Evolutionary conservation across 2,113 vertebrate genomes (phyloP), one percentile per base, ranked within the genome.

Genomic region (Carlito syrichta): DNA sequence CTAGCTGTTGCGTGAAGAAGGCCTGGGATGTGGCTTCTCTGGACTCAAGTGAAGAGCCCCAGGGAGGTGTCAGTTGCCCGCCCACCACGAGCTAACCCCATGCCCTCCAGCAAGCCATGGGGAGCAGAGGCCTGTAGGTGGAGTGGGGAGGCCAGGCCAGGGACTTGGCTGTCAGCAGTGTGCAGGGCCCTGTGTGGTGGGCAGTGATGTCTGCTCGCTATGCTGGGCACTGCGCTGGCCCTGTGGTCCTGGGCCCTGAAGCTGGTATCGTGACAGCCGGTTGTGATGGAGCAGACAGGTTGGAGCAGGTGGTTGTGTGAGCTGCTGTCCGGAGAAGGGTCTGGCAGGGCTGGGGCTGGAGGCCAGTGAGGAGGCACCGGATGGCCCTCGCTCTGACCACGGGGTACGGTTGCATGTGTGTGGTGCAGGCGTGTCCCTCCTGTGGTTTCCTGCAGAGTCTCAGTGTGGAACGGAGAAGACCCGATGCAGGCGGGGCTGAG

Each of bases 81-180:
- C 8, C 23, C 58, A 35, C 43, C 35, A 63, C 40, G 2, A 48
- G 71, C 20, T 23, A 8, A 63, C 63, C 17, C 50, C 2, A 5
- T 13, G 7, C 48, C 16, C 32, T 54, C 58, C 32, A 68, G 83
- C 66, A 82, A 43, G 40, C 17, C 43, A 38, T 63, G 45, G 8
- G 38, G 52, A 6, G 40, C 48, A 13, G 40, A 35, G 2, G n/a
- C n/a, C n/a, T n/a, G n/a, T 4, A 19, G 20, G 54, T 12, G 27
- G 40, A 0, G 40, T 30, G 62, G 17, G 17, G 23, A 66, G 78
- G 63, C 7, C 23, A 40, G 45, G 45, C 35, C 22, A 50, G 52
- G n/a, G 69, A 25, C 23, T 6, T 2, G 2, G 25, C 0, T 1
- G 6, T 82, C 56, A 38, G 40, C 2, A 3, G 4, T 3, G 48